Conservation (phyloP, 1,140 invertebrate genomes). For the Notospermus geniculatus region DNA sequence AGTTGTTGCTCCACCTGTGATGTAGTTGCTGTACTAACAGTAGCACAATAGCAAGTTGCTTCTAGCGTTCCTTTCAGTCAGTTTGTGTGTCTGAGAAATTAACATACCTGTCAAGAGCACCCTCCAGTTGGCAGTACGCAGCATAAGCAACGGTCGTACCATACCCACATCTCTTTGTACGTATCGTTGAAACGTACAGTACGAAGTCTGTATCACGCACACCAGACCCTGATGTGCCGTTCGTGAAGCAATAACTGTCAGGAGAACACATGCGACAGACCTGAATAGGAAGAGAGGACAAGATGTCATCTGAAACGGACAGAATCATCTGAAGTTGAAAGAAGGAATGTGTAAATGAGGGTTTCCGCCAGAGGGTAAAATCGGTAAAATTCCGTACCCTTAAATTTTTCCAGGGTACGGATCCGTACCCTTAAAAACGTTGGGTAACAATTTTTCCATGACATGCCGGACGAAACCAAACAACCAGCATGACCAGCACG, state of each 20-base stretch:
- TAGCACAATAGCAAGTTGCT: no score
- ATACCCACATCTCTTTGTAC: conserved; percentile 86
- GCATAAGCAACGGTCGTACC: conserved; percentile 88
- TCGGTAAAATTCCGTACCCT: no score
- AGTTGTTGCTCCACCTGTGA: no score
- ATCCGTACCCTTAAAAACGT: no score
- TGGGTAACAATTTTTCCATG: no score
- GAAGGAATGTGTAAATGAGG: no score
- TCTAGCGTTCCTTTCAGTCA: background rate
- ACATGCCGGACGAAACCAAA: no score
- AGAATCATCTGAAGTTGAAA: background rate
- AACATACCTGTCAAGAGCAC: conserved; percentile 79
- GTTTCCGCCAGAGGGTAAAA: no score
- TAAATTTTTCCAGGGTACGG: no score
- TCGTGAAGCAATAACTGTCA: conserved; percentile 12
- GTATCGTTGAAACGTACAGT: conserved; percentile 92
- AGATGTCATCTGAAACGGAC: background rate
- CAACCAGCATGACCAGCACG: no score
- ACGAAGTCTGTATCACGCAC: conserved; percentile 90
- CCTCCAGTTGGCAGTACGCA: conserved; percentile 97
- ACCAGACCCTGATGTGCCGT: conserved; percentile 62
- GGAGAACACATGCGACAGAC: conserved; percentile 33
- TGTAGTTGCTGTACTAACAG: no score
- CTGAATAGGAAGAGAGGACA: conserved; percentile 19
- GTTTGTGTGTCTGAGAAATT: background rate